Evolutionary conservation across 2,888 invertebrate genomes (phyloP), one percentile per base, ranked within the genome.

Genomic region (Rhorus exstirpatorius): DNA sequence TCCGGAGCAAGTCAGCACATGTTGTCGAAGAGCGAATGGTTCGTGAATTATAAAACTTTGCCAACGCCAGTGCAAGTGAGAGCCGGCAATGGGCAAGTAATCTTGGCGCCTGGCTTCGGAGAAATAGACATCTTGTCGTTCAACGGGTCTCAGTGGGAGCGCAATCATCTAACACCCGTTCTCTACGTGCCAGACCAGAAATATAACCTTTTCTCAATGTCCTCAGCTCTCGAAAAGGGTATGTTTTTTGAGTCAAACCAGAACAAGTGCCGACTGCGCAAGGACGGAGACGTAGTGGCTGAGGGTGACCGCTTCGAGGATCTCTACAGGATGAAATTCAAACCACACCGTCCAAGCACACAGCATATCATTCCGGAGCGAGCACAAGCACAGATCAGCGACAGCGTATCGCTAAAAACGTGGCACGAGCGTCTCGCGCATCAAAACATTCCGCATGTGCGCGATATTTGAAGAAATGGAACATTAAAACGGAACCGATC

Each of bases 1-100:
- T 84, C 83, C 0, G 85, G 81, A 17, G 84, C 85, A 2, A 83
- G 55, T 10, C 71, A 82, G 1, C 81, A 86, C 31, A 86, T 85
- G 83, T 71, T 71, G 0, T 26, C 53, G 49, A 71, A 26, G 41
- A 38, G 58, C 10, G n/a, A 72, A 3, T 86, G 82, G 83, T 86
- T 84, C 26, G 17, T 41, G 0, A 72, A 70, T 0, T 68, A 75
- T 8, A 49, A 46, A 31, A 6, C 12, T 17, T 60, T 83, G 12
- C 19, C 51, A 7, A 17, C 35, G 0, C 38, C 55, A 0, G 4
- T 44, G 0, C 17, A 21, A 12, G 76, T 84, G 1, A 41, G 31
- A 19, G 58, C 83, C 3, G 85, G 81, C 0, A 68, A 85, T 24
- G 84, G 85, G 10, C 55, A 72, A 7, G 41, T 17, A 0, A 79